Conservation (phyloP, 2,113 vertebrate species). For the Aegotheles bennettii region DNA sequence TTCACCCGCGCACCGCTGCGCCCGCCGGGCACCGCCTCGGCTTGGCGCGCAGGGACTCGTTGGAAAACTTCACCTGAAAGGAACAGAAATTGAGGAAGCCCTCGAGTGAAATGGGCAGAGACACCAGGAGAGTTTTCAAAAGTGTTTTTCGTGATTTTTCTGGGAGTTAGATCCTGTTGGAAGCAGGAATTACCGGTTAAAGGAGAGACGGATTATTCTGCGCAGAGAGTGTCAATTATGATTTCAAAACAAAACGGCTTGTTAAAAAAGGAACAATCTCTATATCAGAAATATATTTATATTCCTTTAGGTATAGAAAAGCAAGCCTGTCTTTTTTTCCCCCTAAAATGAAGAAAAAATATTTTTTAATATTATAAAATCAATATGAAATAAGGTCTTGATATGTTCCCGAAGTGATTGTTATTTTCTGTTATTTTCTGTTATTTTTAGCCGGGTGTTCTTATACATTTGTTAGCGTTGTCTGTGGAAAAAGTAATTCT, state of each 20-base stretch:
- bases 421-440: neutral
- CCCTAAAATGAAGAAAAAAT: neutral
- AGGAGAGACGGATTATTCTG: neutral
- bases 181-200: neutral
- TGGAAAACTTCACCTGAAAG: neutral
- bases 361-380: neutral
- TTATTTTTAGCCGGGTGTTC: neutral
- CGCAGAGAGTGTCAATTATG: neutral
- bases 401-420: neutral
- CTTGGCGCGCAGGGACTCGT: neutral
- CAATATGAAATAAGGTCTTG: neutral
- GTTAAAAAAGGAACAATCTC: neutral
- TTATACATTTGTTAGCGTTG: neutral
- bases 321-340: rapidly evolving
- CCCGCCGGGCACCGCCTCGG: neutral
- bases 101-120: neutral
- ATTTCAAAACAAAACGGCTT: neutral
- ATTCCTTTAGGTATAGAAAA: neutral
- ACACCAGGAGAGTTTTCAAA: neutral
- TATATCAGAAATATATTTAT: neutral
- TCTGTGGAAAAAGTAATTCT: neutral
- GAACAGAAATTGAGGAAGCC: neutral
- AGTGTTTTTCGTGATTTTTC: neutral
- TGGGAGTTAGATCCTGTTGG: neutral
- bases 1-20: neutral